Percentiles rank a stretch among this genome's conserved stretches.
phyloP scores from a whole-genome alignment of 2,797 vertebrate species.

The Fundulus diaphanus region DNA sequence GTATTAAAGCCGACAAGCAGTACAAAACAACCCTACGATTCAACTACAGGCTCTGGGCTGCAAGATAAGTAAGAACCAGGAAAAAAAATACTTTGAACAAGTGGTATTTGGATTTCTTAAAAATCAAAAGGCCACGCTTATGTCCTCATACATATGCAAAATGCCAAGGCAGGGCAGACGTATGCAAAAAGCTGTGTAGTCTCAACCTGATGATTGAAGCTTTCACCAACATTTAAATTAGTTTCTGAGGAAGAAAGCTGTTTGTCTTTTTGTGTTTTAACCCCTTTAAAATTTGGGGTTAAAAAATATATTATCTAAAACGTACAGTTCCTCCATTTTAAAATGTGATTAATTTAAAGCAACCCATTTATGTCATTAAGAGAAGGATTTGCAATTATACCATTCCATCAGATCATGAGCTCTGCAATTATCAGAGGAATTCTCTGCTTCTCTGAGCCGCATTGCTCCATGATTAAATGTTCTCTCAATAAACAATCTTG shows the following conservation, averaged over 20 bases:
- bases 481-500: constrained; percentile 41
- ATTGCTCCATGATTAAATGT: constrained; percentile 34
- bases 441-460: constrained; percentile 24
- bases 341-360: constrained; percentile 4
- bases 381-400: constrained; percentile 37
- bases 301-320: too few species aligned
- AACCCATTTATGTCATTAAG: constrained; percentile 22
- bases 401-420: constrained; percentile 27
- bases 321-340: background rate
- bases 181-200: constrained; percentile 13
- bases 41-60: constrained; percentile 12
- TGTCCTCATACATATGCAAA: constrained; percentile 9
- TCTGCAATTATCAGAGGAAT: constrained; percentile 26
- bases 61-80: constrained; percentile 13
- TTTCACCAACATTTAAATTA: constrained; percentile 41
- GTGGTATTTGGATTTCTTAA: constrained; percentile 18
- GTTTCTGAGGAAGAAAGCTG: constrained; percentile 5
- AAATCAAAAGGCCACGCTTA: constrained; percentile 12
- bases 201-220: constrained; percentile 19
- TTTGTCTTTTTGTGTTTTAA: constrained; percentile 2
- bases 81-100: constrained; percentile 8
- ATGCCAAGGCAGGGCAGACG: background rate
- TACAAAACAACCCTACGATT: constrained; percentile 16
- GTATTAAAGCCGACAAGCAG: constrained; percentile 37
- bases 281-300: too few species aligned